Evolutionary conservation across 1,140 invertebrate species (phyloP), one percentile per base, ranked within the genome.

Genomic region (Zaprionus vittiger): DNA sequence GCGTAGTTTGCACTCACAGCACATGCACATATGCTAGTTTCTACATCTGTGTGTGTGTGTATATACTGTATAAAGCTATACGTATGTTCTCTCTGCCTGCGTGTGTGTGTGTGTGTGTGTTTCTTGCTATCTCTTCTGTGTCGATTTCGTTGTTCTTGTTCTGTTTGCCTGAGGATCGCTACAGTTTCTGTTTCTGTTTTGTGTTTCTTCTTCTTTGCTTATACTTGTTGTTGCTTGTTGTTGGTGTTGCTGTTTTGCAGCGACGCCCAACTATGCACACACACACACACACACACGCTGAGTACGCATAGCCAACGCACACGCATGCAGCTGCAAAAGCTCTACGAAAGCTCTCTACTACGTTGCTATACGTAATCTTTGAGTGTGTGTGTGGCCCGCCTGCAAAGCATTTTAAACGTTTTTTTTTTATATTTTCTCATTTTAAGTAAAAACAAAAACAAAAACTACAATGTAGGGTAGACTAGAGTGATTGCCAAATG

Each of bases 381-480:
- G 34, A 60, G 78, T 47, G 47, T 37, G 14, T 71, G 49, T 55
- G 66, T 24, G 57, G 20, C 73, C 59, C 67, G 80, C 60, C 64
- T 76, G 71, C 75, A 85, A 81, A 86, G 73, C 77, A 70, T 80
- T 83, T 73, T 80, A 73, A 66, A 73, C 54, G 66, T 70, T 81
- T 80, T 84, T 73, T 68, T 56, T 73, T 68, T 56, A 47, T 22
- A 22, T 49, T 49, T 52, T 66, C n/a, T 60, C 56, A 47, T 17
- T 61, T 70, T 34, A 34, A 56, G 28, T 24, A 63, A 59, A 28
- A 65, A 73, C 62, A 80, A 77, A 28, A 65, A 73, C 62, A 80
- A 73, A 65, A 80, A 74, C 72, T 73, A 74, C 54, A 56, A 79
- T 69, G 56, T 52, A 15, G 49, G 63, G 61, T 68, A 41, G 68